Base-by-base conservation (phyloP, 2,888 invertebrate genomes). In the Drosophila mercatorum region DNA sequence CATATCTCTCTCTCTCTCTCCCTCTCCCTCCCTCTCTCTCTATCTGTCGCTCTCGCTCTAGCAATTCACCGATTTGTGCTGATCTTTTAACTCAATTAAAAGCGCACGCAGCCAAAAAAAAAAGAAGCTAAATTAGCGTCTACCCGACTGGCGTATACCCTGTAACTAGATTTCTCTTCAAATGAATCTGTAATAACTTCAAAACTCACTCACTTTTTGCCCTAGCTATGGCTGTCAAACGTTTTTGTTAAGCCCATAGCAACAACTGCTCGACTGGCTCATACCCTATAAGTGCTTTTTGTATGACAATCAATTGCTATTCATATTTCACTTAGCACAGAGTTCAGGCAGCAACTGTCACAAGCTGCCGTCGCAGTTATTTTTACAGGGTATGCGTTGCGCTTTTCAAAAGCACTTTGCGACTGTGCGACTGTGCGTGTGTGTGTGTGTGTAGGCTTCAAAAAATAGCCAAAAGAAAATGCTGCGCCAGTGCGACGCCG, bases 81-180 rank as follows among this genome's bases (percentile, higher is more conserved):
- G 89, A 84, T 84, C 83, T 89, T 78, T 84, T 84, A 89, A 89
- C 83, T 84, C 84, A 84, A 84, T 84, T 89, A 89, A 89, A 84
- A 89, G 81, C 83, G 89, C 78, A 88, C 88, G 88, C 83, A 81
- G 72, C 64, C 67, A 72, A 77, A 53, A 63, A 44, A 51, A 14
- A 22, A 64, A 46, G 53, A 38, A 6, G 38, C 12, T 3, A 17
- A 17, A 17, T 17, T 17, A 14, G 14, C 17, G 10, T 28, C 4
- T 63, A 38, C n/a, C 3, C 31, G 34, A 52, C 60, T 22, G n/a
- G 5, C 3, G 43, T 1, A 31, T 74, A 61, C 75, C 67, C 72
- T 36, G 44, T 17, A 52, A 22, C 1, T 7, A 7, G 6, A 3
- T 7, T 12, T 2, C 0, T 12, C 34, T 11, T 12, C 3, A 34